Percentiles rank a stretch among this genome's conserved stretches.
phyloP scores from a whole-genome alignment of 2,113 vertebrate species.

The Oceanites oceanicus region DNA sequence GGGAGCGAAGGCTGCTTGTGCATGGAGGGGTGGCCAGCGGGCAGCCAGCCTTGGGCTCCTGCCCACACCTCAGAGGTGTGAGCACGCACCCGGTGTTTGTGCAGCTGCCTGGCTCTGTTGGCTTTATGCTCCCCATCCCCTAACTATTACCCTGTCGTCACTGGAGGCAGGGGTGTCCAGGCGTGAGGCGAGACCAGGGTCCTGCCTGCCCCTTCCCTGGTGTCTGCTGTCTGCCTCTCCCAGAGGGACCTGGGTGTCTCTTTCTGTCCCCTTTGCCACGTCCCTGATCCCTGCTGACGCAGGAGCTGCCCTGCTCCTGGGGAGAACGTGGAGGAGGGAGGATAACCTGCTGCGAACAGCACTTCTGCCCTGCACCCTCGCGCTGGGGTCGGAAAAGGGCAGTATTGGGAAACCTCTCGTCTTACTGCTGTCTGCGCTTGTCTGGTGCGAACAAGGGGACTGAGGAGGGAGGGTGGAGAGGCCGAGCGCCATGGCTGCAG shows the following conservation, averaged over 20 bases:
- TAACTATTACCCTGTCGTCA: background rate
- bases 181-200: background rate
- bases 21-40: background rate
- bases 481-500: background rate
- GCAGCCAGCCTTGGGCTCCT: background rate
- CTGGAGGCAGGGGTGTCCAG: background rate
- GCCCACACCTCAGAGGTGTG: background rate
- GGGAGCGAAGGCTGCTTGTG: background rate
- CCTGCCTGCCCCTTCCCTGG: background rate
- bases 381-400: background rate
- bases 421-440: constrained; percentile 22
- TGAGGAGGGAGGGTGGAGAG: background rate
- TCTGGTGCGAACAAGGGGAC: constrained; percentile 1
- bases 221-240: background rate
- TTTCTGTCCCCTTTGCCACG: background rate
- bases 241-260: background rate
- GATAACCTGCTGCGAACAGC: background rate
- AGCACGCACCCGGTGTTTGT: background rate
- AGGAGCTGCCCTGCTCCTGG: background rate
- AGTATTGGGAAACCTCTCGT: constrained; percentile 51
- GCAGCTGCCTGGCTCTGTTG: background rate
- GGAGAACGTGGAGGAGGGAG: background rate
- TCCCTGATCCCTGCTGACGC: background rate
- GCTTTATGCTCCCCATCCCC: background rate
- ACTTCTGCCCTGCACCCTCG: background rate